Percentiles rank a stretch among this genome's conserved stretches.
phyloP scores from a whole-genome alignment of 1,140 invertebrate species.

The Halictus rubicundus region DNA sequence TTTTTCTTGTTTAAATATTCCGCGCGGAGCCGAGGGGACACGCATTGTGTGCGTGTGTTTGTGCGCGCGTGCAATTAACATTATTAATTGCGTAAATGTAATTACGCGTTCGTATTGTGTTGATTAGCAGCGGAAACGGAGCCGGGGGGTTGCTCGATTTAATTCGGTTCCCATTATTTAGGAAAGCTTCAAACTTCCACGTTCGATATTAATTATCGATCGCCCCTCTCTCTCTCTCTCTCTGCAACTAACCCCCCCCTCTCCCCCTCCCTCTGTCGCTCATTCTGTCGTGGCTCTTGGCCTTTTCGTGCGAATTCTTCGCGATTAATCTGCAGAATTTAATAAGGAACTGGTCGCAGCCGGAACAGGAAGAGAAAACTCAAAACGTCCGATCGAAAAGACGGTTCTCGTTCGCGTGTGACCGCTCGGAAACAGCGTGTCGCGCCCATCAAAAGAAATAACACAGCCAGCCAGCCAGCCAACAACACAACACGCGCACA shows the following conservation, averaged over 20 bases:
- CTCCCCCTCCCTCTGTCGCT: no score
- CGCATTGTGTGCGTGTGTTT: background rate
- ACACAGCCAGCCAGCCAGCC: background rate
- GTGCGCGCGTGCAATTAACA: background rate
- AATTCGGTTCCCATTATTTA: conserved; percentile 32
- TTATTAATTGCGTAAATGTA: conserved; percentile 29
- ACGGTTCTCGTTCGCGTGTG: conserved; percentile 8
- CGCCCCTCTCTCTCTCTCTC: background rate
- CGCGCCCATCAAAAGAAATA: conserved; percentile 17
- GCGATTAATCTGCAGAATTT: conserved; percentile 20
- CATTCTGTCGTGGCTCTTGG: no score
- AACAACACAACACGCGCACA: background rate
- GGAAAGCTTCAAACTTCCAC: conserved; percentile 29
- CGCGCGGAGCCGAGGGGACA: no score
- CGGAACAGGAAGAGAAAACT: background rate
- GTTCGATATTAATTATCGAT: conserved; percentile 31
- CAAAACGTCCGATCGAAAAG: background rate
- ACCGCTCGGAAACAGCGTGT: background rate
- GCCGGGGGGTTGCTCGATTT: background rate
- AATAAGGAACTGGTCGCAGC: conserved; percentile 21
- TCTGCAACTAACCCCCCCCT: background rate
- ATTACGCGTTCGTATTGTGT: conserved; percentile 9
- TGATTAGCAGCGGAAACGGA: conserved; percentile 12
- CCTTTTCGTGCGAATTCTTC: background rate
- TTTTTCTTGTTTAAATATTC: background rate